A percentile compares a stretch with the other conserved stretches of the same genome.
Conservation (phyloP, 2,113 vertebrate genomes). For the Gadus chalcogrammus region DNA sequence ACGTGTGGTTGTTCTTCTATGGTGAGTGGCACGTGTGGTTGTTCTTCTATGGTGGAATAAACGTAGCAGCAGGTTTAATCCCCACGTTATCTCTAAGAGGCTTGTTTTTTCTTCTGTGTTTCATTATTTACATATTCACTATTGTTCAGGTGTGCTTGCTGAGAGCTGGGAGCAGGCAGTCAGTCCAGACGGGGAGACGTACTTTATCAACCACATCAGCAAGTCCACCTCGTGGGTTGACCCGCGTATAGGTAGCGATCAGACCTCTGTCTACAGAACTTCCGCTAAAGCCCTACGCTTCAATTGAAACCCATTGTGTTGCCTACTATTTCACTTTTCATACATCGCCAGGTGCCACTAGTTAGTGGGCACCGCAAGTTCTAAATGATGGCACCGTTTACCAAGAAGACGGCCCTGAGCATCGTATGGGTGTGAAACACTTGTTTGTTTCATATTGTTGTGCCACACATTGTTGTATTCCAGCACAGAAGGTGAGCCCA, state of each 20-base stretch:
- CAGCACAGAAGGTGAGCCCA: constrained; percentile 81
- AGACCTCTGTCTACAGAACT: constrained; percentile 61
- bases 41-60: too few relatives aligned
- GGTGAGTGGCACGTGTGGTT: too few relatives aligned
- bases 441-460: constrained; percentile 6
- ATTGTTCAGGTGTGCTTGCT: constrained; percentile 88
- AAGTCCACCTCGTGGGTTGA: constrained; percentile 96
- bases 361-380: too few relatives aligned
- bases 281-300: too few relatives aligned
- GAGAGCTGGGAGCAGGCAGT: constrained; percentile 96
- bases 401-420: too few relatives aligned
- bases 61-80: too few relatives aligned
- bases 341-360: too few relatives aligned
- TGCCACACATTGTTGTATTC: constrained; percentile 32
- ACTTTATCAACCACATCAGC: constrained; percentile 99
- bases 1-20: too few relatives aligned
- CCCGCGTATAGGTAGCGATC: constrained; percentile 80
- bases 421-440: constrained; percentile 8
- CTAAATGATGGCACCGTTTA: too few relatives aligned
- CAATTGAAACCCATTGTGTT: too few relatives aligned
- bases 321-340: too few relatives aligned
- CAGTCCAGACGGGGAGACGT: constrained; percentile 95
- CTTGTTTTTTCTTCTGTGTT: constrained; percentile 39
- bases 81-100: too few relatives aligned
- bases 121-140: constrained; percentile 66